A percentile compares a stretch with the other conserved stretches of the same genome.
These are phyloP conservation scores for Diadumene lineata DNA, from an alignment of 92 coral and sea anemone species.

Conservation along the genomic window DNA sequence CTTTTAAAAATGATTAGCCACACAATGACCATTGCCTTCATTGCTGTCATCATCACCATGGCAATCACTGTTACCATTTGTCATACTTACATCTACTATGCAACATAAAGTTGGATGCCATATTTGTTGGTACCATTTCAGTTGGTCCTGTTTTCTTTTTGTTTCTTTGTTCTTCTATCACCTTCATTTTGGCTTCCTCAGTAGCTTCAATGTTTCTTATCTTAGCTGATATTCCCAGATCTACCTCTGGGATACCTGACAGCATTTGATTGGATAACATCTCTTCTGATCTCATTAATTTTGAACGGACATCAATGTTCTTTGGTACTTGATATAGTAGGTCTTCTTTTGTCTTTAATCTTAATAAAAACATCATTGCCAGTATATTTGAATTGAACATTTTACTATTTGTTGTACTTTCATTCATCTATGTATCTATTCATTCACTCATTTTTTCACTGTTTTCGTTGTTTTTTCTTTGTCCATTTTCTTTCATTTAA, in stretches of 20 bases:
- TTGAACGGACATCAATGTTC: constrained; percentile 85
- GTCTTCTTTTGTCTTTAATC: constrained; percentile 88
- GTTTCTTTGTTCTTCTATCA: constrained; percentile 77
- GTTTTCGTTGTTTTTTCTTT: too few species aligned
- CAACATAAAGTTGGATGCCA: constrained; percentile 95
- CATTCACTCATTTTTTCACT: too few species aligned
- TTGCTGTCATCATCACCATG: neutral
- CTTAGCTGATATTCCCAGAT: constrained; percentile 95
- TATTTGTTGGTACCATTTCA: constrained; percentile 95
- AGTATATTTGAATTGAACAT: neutral
- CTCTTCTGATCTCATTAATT: constrained; percentile 94
- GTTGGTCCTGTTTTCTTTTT: constrained; percentile 86
- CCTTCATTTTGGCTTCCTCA: constrained; percentile 89
- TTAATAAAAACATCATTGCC: constrained; percentile 3
- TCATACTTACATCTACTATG: constrained; percentile 91
- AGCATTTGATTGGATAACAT: constrained; percentile 99
- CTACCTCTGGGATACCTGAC: constrained; percentile 98
- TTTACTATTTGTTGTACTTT: too few species aligned
- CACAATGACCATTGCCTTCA: neutral
- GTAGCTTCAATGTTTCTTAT: constrained; percentile 97
- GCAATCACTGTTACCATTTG: neutral
- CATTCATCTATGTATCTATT: too few species aligned
- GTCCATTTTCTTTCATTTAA: too few species aligned
- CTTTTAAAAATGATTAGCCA: too few species aligned
- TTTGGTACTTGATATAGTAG: constrained; percentile 82